Conservation (phyloP, 35 echinoderm and acorn worm genomes). For the Hemicentrotus pulcherrimus region DNA sequence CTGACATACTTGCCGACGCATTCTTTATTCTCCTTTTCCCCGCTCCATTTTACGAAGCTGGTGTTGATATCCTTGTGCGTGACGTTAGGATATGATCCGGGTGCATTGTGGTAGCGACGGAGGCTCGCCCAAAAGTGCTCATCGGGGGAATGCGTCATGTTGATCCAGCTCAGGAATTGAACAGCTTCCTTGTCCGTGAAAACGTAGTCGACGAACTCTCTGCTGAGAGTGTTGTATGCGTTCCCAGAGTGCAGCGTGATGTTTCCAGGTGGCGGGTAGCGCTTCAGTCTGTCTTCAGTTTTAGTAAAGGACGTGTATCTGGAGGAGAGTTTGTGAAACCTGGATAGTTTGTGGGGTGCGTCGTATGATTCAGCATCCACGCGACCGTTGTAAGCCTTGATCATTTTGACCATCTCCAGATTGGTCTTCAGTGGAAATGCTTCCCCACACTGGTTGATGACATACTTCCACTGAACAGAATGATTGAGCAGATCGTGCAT, state of each 20-base stretch:
- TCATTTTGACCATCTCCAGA: constrained; percentile 62
- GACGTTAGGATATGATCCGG: constrained; percentile 57
- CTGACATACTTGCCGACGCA: constrained; percentile 66
- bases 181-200: constrained; percentile 19
- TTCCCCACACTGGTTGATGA: constrained; percentile 79
- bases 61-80: constrained; percentile 61
- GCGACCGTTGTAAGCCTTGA: constrained; percentile 57
- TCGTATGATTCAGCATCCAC: constrained; percentile 46
- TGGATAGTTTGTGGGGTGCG: not conserved
- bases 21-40: not conserved
- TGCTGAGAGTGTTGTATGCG: constrained; percentile 58
- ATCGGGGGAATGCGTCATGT: constrained; percentile 69
- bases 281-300: not conserved
- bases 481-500: constrained; percentile 61
- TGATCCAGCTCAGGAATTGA: constrained; percentile 58
- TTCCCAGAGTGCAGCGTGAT: constrained; percentile 63
- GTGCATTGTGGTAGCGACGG: constrained; percentile 37
- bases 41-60: constrained; percentile 56
- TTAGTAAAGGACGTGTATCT: not conserved
- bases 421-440: constrained; percentile 86
- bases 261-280: constrained; percentile 55
- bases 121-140: constrained; percentile 71
- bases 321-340: constrained; percentile 9
- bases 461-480: constrained; percentile 63
- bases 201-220: constrained; percentile 65